Conservation (phyloP, 2,113 vertebrate species). For the Cephalopterus ornatus region DNA sequence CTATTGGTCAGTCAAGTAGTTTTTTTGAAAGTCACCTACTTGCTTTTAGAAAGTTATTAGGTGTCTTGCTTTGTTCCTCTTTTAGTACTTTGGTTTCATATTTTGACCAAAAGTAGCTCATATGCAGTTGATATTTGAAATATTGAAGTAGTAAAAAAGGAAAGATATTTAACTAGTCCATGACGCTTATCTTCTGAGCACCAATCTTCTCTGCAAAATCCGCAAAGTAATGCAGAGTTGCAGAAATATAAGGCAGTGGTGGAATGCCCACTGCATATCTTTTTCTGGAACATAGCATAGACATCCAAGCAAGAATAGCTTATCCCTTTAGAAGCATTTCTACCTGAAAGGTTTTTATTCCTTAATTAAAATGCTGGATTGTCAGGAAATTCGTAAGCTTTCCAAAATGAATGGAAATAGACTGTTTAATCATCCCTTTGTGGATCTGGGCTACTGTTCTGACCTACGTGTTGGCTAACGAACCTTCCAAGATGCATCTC, state of each 20-base stretch:
- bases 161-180: neutral
- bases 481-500: neutral
- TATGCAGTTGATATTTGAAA: neutral
- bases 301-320: neutral
- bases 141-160: neutral
- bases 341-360: neutral
- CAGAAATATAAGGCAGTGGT: neutral
- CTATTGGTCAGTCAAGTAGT: neutral
- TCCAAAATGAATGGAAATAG: neutral
- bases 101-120: neutral
- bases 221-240: neutral
- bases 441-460: neutral
- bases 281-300: neutral
- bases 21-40: neutral
- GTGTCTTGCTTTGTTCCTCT: neutral
- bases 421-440: neutral
- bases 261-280: neutral
- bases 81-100: neutral
- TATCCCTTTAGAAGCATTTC: neutral
- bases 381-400: neutral
- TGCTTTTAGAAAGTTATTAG: neutral
- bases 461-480: neutral
- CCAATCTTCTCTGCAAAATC: neutral
- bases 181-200: neutral
- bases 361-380: neutral